Percentiles rank a stretch among this genome's conserved stretches.
These are phyloP conservation scores for Cotesia chilonis DNA, from an alignment of 1,140 invertebrate species.

Conservation along the genomic window DNA sequence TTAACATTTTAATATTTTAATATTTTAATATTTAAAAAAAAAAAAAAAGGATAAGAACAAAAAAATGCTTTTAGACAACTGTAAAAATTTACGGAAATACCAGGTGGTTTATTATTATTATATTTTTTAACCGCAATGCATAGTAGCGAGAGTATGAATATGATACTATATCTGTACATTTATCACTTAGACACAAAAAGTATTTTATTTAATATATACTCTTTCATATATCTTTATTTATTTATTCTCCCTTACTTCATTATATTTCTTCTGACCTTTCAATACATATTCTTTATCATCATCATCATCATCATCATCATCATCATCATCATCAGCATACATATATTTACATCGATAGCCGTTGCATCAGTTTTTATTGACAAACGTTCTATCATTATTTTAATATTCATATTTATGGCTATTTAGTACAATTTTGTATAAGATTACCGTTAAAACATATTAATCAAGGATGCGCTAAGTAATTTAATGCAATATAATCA, in stretches of 20 bases:
- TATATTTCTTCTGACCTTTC: slow-evolving; percentile 1
- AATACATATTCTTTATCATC: slow-evolving; percentile 18
- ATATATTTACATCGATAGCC: slow-evolving; percentile 60
- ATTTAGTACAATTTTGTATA: slow-evolving; percentile 48
- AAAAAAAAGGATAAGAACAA: not conserved
- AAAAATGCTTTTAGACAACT: not conserved
- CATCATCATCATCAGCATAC: slow-evolving; percentile 28
- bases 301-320: slow-evolving; percentile 26
- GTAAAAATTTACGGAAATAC: slow-evolving; percentile 60
- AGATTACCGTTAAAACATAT: not conserved
- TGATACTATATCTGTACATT: slow-evolving; percentile 3
- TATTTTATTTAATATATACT: not conserved
- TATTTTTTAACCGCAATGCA: slow-evolving; percentile 64
- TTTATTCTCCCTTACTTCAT: slow-evolving; percentile 8
- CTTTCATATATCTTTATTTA: not conserved
- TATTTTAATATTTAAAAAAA: not conserved
- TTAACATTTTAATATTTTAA: not conserved
- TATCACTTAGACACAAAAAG: not conserved
- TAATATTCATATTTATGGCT: slow-evolving; percentile 54
- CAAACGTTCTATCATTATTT: slow-evolving; percentile 54
- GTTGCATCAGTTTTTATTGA: slow-evolving; percentile 55
- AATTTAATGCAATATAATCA: too few relatives aligned
- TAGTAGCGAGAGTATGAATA: slow-evolving; percentile 44
- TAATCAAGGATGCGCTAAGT: not conserved
- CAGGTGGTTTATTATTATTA: slow-evolving; percentile 65